Percentiles rank a stretch among this genome's conserved stretches.
Evolutionary conservation across 2,113 vertebrate species (phyloP).

Genomic region (Zosterops pallidus): DNA sequence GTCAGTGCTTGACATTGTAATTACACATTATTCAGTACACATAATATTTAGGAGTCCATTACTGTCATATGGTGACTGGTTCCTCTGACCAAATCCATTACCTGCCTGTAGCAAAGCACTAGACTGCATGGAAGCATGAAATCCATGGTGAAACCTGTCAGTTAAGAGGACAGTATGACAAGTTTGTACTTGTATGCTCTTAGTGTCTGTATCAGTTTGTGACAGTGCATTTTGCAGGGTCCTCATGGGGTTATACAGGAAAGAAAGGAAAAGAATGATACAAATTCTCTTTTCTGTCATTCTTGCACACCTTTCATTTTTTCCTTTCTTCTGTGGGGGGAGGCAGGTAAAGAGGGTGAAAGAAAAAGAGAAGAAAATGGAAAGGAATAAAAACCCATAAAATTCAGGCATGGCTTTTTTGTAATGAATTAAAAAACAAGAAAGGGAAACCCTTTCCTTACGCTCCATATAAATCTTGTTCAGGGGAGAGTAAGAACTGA

Average conservation of each 20-base stretch:
- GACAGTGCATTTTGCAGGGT: not conserved
- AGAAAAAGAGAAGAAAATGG: not conserved
- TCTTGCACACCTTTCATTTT: not conserved
- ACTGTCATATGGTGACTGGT: not conserved
- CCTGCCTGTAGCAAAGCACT: not conserved
- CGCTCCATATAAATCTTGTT: not conserved
- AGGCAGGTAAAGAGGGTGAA: not conserved
- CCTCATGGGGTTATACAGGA: not conserved
- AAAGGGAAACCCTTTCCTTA: not conserved
- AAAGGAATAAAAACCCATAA: not conserved
- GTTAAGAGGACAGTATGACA: fast-evolving
- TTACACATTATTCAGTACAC: not conserved
- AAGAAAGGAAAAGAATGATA: not conserved
- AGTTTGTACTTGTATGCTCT: not conserved
- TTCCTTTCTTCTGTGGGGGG: not conserved
- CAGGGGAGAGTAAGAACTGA: not conserved
- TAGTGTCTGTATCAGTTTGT: not conserved
- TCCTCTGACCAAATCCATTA: not conserved
- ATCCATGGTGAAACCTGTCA: not conserved
- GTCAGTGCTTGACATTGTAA: not conserved
- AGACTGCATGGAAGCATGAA: not conserved
- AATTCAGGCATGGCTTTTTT: not conserved
- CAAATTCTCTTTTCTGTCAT: not conserved
- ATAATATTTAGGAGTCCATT: not conserved
- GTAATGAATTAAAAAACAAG: not conserved